Evolutionary conservation across 2,888 invertebrate species (phyloP).

Genomic region (Athetis lepigone): DNA sequence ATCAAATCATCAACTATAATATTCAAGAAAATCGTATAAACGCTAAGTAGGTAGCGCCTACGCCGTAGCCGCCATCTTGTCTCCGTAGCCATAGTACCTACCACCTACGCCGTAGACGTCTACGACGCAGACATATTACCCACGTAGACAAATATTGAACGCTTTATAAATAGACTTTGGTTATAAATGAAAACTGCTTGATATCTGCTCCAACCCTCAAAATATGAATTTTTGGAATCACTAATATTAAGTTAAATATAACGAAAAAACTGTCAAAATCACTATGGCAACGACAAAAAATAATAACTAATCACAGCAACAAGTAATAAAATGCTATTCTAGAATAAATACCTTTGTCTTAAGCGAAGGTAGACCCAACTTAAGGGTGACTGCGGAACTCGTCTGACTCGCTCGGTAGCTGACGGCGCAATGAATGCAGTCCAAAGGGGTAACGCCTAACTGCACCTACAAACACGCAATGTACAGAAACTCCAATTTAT

Average conservation of each 20-base stretch:
- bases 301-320: neutral
- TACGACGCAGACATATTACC: neutral
- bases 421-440: slow-evolving; percentile 16
- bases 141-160: neutral
- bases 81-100: slow-evolving; percentile 12
- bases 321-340: neutral
- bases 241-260: no score
- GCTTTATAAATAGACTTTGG: neutral
- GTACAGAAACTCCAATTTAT: neutral
- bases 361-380: neutral
- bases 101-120: slow-evolving; percentile 1
- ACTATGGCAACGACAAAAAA: neutral
- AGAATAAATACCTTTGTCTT: slow-evolving; percentile 18
- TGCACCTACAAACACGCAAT: neutral
- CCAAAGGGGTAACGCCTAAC: neutral
- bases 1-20: neutral
- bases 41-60: neutral
- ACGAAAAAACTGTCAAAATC: neutral
- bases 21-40: neutral
- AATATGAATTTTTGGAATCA: neutral
- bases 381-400: neutral
- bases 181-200: neutral
- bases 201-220: neutral
- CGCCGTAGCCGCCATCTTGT: slow-evolving; percentile 9
- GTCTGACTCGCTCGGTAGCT: neutral